Conservation (phyloP, 2,797 vertebrate genomes). For the Rhinatrema bivittatum region DNA sequence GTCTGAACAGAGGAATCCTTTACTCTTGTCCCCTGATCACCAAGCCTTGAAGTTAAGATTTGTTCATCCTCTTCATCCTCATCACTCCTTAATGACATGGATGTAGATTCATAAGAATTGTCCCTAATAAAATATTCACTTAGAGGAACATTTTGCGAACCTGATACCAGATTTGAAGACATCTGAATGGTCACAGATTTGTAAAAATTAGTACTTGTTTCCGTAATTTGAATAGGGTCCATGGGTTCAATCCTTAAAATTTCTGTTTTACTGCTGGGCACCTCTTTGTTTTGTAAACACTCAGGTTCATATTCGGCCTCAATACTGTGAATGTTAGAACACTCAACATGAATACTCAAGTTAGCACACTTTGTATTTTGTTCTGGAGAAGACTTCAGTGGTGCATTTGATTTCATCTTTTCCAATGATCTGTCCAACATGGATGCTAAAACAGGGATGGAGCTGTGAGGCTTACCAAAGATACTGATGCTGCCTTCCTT, state of each 20-base stretch:
- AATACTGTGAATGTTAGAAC: not conserved
- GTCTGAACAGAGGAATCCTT: conserved; percentile 34
- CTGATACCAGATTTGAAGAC: conserved; percentile 41
- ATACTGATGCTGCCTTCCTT: not conserved
- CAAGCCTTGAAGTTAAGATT: not conserved
- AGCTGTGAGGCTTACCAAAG: not conserved
- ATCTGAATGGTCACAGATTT: conserved; percentile 63
- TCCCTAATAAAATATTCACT: not conserved
- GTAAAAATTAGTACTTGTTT: conserved; percentile 6
- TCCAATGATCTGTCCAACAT: not conserved
- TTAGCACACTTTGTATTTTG: accelerated
- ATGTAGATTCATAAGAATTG: not conserved
- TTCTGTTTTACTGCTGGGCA: not conserved
- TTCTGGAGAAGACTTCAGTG: not conserved
- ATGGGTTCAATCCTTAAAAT: not conserved
- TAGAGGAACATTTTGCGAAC: conserved; percentile 1
- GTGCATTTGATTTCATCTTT: not conserved
- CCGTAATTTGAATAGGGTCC: not conserved
- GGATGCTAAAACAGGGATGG: not conserved
- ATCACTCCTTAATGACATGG: not conserved
- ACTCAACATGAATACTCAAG: not conserved
- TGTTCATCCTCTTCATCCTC: not conserved
- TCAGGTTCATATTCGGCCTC: not conserved
- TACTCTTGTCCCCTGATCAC: not conserved
- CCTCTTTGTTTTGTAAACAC: not conserved